These are phyloP conservation scores for Nerophis ophidion DNA, from an alignment of 2,113 vertebrate genomes.

Conservation along the genomic window DNA sequence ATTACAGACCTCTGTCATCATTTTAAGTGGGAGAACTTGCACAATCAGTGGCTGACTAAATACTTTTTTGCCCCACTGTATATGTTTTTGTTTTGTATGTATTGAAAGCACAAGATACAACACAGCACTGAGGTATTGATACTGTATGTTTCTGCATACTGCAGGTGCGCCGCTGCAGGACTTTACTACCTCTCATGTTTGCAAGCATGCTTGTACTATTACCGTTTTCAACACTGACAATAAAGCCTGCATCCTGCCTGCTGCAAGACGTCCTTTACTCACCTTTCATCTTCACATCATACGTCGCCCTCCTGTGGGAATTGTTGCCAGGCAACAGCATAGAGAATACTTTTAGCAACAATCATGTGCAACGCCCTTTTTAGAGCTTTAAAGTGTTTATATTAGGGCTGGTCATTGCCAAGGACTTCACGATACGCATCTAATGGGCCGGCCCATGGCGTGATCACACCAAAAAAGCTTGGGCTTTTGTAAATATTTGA, in stretches of 20 bases:
- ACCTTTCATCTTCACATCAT: constrained; percentile 13
- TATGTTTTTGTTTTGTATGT: constrained; percentile 36
- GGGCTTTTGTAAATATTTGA: too few species aligned
- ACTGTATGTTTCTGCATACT: constrained; percentile 56
- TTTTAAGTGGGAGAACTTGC: too few species aligned
- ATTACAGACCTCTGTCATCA: too few species aligned
- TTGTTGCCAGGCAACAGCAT: constrained; percentile 6
- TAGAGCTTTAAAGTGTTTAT: neutral
- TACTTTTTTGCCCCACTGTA: too few species aligned
- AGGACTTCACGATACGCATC: too few species aligned
- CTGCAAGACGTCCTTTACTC: neutral
- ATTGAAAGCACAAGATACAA: constrained; percentile 48
- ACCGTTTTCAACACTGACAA: constrained; percentile 37
- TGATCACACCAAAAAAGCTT: too few species aligned
- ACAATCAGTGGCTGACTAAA: too few species aligned
- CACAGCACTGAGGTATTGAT: constrained; percentile 45
- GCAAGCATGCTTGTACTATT: constrained; percentile 55
- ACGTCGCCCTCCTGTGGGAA: constrained; percentile 5
- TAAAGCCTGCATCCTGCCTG: constrained; percentile 50
- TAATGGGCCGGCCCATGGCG: too few species aligned
- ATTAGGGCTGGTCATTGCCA: neutral
- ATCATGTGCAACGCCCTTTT: neutral
- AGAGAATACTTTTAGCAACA: neutral
- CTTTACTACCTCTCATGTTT: constrained; percentile 66
- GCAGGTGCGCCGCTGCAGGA: constrained; percentile 44